Base-by-base conservation (phyloP, 2,797 vertebrate genomes). In the Typhlichthys eigenmanni region DNA sequence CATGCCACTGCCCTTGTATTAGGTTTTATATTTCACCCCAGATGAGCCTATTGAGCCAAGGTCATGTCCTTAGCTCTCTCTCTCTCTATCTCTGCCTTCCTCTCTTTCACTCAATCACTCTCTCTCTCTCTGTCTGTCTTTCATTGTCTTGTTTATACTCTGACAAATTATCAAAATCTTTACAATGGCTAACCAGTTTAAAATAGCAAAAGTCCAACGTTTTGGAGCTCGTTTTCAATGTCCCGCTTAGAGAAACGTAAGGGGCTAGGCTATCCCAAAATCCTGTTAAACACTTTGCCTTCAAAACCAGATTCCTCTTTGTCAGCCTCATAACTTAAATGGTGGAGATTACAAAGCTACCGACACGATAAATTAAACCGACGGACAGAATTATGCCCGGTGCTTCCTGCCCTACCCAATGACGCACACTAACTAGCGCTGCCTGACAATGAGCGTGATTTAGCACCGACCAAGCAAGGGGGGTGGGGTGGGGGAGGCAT, bases 361-460 rank as follows among this genome's bases (percentile, higher is more conserved):
- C 93, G 93, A 96, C 95, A 94, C 92, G 93, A 95, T 96, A 94
- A 98, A 97, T 97, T 96, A 95, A 91, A 87, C 91, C 96, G 96
- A 98, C 94, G 92, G 96, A 96, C 96, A 97, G 96, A 97, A 96
- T 98, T 97, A 98, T 96, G 95, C 94, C 94, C 94, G 90, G 92
- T 82, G 95, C 94, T 98, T 98, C 95, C 96, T 98, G 94, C 95
- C 87, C 92, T 95, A 94, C 95, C 95, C 92, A 90, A 85, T 98
- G 96, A 98, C 96, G 95, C 95, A 96, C 93, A 96, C 95, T 91
- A 92, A 96, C 94, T 95, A 95, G 91, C 76, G 88, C 93, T 85
- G 93, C 86, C 91, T 96, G 95, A 97, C 95, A 97, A 95, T 92
- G 91, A 93, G 92, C 88, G 92, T 97, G 96, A 98, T 98, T 97